Base-by-base conservation (phyloP, 2,888 invertebrate genomes). In the Mallateleia sp. region DNA sequence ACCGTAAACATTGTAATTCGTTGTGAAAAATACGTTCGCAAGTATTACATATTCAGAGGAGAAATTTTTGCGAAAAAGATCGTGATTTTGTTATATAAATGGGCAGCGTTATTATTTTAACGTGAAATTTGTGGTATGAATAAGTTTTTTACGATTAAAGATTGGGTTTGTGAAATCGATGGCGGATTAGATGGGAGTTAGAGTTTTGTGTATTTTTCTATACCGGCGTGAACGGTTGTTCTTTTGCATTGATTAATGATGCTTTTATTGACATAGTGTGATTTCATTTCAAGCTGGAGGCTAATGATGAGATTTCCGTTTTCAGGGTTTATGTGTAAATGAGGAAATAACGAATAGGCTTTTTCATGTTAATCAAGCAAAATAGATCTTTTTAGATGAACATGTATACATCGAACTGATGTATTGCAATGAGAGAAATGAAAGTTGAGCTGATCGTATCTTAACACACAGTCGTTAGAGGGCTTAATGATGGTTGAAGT, bases 1-100 rank as follows among this genome's bases (percentile, higher is more conserved):
- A 84, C 83, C 72, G 83, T 78, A 84, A 84, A 84, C 72, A 77
- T 71, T 71, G 78, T 78, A 78, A 84, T 84, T 72, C 78, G 32
- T 66, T 38, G 66, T 56, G 62, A 78, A 84, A 84, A 84, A 77
- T 77, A 50, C 58, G 72, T 7, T 72, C 72, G 66, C 14, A 15
- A 60, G 22, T 38, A 42, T 84, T 84, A 66, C 72, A 72, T 78
- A 84, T 84, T 83, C 77, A 72, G 50, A 22, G 28, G 83, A 71
- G 77, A 83, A 83, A 83, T 83, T 77, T 77, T 64, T 69, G 75
- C 74, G 67, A 67, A 75, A 82, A 75, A 74, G 56, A 67, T 52
- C 52, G 54, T 67, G 60, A 75, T 75, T 82, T 82, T 24, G 82
- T 82, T 82, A 82, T 38, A 60, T 82, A 82, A 82, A 75, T 71